Base-by-base conservation (phyloP, 30 jellyfish, hydroid and myxozoan species). In the Catostylus mosaicus region DNA sequence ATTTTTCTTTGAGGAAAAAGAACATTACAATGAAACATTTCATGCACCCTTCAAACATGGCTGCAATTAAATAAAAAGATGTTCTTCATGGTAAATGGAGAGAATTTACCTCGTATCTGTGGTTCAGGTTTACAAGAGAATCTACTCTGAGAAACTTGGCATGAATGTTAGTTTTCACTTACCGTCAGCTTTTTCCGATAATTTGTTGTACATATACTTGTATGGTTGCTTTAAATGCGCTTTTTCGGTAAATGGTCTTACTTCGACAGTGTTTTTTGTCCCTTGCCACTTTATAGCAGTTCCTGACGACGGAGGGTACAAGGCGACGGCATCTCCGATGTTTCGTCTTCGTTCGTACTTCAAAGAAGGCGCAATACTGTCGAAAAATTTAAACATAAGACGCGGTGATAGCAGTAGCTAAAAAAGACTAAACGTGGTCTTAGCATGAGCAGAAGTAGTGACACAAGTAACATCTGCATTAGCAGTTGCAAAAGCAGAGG, bases 291-390 rank as follows among this genome's bases (percentile, higher is more conserved):
- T 71, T 27, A 24, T 57, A n/a, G 32, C 59, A 0, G 27, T 33
- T 19, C 67, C 88, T 59, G 65, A 48, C 24, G 91, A n/a, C 0
- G 18, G 61, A 2, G 91, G 86, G 59, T 29, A 86, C 4, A 87
- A 30, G 35, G 90, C 89, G 24, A 84, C 85, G 23, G 74, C 80
- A 22, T 92, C 97, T 2, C 96, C 96, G 70, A 73, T 80, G 56
- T 66, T 77, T 30, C 33, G 45, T 27, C 98, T 75, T 27, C 84
- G 78, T 50, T 92, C 95, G 67, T 85, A 92, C 88, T 92, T 92
- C 64, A 95, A 88, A 24, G 98, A 92, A 8, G 98, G 97, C 10
- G 96, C 86, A 33, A 87, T 83, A 23, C 98, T 92, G 71, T 12
- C 11, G 38, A 50, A 16, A 27, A 50, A 50, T 4, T 40, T 40